Conservation (phyloP, 2,888 invertebrate genomes). For the Caenorhabditis uteleia region DNA sequence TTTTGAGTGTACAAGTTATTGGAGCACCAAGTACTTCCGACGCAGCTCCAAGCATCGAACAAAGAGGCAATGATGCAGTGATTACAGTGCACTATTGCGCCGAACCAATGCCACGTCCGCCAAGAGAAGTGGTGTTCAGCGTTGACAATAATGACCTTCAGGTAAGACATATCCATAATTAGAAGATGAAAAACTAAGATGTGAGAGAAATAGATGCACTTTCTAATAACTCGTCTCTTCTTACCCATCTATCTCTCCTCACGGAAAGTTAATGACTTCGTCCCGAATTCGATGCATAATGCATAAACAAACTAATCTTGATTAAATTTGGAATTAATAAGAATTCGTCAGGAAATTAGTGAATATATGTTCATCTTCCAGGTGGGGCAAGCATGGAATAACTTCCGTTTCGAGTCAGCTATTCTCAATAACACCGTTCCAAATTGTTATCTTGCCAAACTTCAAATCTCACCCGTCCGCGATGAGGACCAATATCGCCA, state of each 20-base stretch:
- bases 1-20: slow-evolving; percentile 64
- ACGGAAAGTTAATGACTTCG: too few species aligned
- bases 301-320: slow-evolving; percentile 15
- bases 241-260: slow-evolving; percentile 21
- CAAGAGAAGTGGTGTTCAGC: slow-evolving; percentile 65
- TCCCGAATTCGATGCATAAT: too few species aligned
- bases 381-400: slow-evolving; percentile 66
- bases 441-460: slow-evolving; percentile 64
- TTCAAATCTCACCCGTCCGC: slow-evolving; percentile 61
- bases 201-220: slow-evolving; percentile 27
- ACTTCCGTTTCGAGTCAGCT: slow-evolving; percentile 65
- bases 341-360: neutral
- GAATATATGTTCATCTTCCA: slow-evolving; percentile 26
- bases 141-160: slow-evolving; percentile 66
- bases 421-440: slow-evolving; percentile 66
- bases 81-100: slow-evolving; percentile 67
- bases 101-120: slow-evolving; percentile 66
- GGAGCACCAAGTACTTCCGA: slow-evolving; percentile 67
- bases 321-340: too few species aligned
- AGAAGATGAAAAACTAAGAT: too few species aligned
- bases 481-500: slow-evolving; percentile 65
- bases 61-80: slow-evolving; percentile 59
- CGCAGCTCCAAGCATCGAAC: slow-evolving; percentile 62
- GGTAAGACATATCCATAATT: slow-evolving; percentile 38
- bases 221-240: slow-evolving; percentile 30